Evolutionary conservation across 2,113 vertebrate species (phyloP).

Genomic region (Psammodynastes pulverulentus): DNA sequence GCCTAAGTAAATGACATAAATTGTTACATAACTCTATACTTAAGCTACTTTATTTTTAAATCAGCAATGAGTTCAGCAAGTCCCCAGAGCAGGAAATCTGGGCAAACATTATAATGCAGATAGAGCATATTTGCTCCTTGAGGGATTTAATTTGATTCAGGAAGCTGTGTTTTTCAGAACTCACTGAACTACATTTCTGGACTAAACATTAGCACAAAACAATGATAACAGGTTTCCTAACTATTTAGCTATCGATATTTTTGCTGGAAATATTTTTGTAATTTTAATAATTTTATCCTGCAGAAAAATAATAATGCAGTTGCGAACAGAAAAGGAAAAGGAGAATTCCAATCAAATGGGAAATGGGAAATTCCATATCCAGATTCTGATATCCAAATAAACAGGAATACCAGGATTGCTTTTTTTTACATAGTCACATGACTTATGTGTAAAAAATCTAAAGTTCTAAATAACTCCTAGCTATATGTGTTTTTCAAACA

Average conservation of each 20-base stretch:
- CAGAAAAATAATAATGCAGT: neutral
- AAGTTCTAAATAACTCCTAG: neutral
- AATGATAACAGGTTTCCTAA: neutral
- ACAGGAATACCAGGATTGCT: neutral
- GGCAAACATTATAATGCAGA: conserved; percentile 9
- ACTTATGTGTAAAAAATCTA: neutral
- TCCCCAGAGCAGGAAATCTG: conserved; percentile 20
- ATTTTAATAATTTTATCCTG: neutral
- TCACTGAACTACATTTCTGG: neutral
- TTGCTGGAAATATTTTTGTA: neutral
- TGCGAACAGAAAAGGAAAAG: neutral
- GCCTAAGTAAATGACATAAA: conserved; percentile 4
- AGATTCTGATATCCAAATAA: neutral
- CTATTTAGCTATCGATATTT: neutral
- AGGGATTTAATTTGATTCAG: neutral
- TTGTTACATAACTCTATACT: conserved; percentile 17
- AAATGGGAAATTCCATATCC: neutral
- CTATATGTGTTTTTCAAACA: neutral
- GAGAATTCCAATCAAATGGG: neutral
- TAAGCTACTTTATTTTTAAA: conserved; percentile 22
- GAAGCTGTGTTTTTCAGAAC: neutral
- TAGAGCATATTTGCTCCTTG: neutral
- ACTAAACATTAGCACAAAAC: neutral
- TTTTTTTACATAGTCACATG: neutral
- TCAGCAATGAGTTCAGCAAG: conserved; percentile 9